phyloP scores from a whole-genome alignment of 2,888 invertebrate species.

The Cheilosia soror region DNA sequence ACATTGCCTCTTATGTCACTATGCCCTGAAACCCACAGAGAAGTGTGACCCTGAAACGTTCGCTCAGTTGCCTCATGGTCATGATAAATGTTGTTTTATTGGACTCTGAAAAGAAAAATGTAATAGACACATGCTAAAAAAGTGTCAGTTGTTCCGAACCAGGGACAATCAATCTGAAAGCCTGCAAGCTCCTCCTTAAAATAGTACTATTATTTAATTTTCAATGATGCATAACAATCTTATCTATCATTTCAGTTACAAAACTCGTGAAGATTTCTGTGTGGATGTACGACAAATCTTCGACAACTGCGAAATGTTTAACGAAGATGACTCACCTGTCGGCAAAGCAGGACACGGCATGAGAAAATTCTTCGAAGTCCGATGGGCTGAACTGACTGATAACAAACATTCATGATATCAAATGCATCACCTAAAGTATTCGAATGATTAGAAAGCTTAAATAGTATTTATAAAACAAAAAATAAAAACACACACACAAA shows the following conservation, averaged over 20 bases:
- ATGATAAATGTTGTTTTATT: no score
- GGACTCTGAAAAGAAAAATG: no score
- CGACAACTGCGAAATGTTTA: slow-evolving; percentile 98
- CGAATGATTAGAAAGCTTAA: slow-evolving; percentile 76
- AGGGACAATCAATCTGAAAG: no score
- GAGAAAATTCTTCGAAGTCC: slow-evolving; percentile 95
- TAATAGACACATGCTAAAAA: no score
- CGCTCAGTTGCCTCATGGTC: no score
- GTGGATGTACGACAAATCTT: slow-evolving; percentile 97
- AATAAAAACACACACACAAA: slow-evolving; percentile 43
- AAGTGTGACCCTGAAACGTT: no score
- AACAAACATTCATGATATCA: slow-evolving; percentile 84
- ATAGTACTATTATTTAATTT: neutral
- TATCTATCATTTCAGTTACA: slow-evolving; percentile 88
- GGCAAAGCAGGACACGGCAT: slow-evolving; percentile 98
- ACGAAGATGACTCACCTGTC: slow-evolving; percentile 99
- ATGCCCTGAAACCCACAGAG: no score
- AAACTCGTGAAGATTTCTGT: slow-evolving; percentile 95
- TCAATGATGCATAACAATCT: neutral
- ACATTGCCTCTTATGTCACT: no score
- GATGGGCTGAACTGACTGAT: slow-evolving; percentile 90
- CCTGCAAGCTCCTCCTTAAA: no score
- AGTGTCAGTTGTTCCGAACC: no score
- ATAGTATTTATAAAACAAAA: slow-evolving; percentile 75
- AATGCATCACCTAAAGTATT: slow-evolving; percentile 79